These are phyloP conservation scores for Agrochola lota DNA, from an alignment of 2,888 invertebrate species.

Conservation along the genomic window DNA sequence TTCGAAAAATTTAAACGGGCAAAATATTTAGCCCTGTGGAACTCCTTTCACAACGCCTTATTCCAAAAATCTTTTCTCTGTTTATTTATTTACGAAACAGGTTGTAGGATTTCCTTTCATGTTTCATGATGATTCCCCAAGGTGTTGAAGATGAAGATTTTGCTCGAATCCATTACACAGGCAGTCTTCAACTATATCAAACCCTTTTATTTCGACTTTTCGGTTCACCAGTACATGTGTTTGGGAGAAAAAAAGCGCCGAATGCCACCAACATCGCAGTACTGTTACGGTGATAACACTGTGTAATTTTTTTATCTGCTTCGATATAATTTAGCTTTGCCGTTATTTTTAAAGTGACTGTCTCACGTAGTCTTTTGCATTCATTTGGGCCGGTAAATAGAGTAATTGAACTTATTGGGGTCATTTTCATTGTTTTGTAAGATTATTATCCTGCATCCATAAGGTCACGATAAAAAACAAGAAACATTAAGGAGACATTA, in stretches of 20 bases:
- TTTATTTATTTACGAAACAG: neutral
- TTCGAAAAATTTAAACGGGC: neutral
- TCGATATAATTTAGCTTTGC: constrained; percentile 66
- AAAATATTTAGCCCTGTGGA: neutral
- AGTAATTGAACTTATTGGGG: constrained; percentile 36
- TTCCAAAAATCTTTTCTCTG: accelerated
- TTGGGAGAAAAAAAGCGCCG: constrained; percentile 60
- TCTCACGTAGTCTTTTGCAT: constrained; percentile 49
- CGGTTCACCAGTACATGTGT: constrained; percentile 48
- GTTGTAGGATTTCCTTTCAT: too few relatives aligned
- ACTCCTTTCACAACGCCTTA: neutral
- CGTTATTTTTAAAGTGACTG: constrained; percentile 56
- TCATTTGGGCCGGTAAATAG: constrained; percentile 35
- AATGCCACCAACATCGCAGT: constrained; percentile 70
- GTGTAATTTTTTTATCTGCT: constrained; percentile 66
- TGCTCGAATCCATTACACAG: too few relatives aligned
- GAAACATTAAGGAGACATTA: neutral
- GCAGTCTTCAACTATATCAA: neutral
- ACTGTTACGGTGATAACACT: constrained; percentile 66
- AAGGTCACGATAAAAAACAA: neutral
- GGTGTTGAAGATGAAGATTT: too few relatives aligned
- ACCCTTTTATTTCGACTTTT: constrained; percentile 29
- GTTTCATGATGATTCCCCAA: too few relatives aligned
- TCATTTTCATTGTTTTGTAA: constrained; percentile 1
- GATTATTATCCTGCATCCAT: neutral